These are phyloP conservation scores for Typhlomys cinereus DNA, from an alignment of 2,113 vertebrate species.

Conservation along the genomic window DNA sequence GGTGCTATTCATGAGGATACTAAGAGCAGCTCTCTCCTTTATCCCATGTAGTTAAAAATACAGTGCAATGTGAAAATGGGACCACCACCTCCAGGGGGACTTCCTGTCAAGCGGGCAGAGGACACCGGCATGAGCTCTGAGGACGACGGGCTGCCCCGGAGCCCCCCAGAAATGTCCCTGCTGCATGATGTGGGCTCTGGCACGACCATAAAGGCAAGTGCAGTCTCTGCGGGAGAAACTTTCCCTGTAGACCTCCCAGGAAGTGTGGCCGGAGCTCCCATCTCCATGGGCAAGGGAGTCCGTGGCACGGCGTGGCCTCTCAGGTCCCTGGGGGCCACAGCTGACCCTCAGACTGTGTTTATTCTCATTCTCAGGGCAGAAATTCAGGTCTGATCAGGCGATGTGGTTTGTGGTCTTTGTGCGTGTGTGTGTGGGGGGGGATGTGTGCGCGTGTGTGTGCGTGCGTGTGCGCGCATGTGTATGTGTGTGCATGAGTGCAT, in stretches of 20 bases:
- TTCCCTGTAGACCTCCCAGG: accelerated
- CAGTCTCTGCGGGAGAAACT: accelerated
- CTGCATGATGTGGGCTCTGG: conserved; percentile 78
- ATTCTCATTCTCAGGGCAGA: conserved; percentile 31
- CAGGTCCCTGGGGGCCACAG: not conserved
- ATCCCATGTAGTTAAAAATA: conserved; percentile 89
- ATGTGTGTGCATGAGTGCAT: not conserved
- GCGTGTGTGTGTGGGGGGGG: not conserved
- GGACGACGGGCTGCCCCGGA: conserved; percentile 87
- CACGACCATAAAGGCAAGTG: conserved; percentile 86
- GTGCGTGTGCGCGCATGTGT: not conserved
- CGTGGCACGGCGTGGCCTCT: accelerated
- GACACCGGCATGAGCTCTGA: conserved; percentile 88
- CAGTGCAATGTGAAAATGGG: conserved; percentile 93
- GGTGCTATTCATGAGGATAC: not conserved
- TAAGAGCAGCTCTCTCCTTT: conserved; percentile 61
- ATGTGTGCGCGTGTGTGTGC: no score
- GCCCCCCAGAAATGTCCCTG: conserved; percentile 86
- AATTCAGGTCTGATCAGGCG: not conserved
- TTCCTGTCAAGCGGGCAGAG: conserved; percentile 84
- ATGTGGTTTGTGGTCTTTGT: not conserved
- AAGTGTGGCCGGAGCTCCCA: not conserved
- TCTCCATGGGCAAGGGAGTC: not conserved
- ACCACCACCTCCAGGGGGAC: conserved; percentile 86
- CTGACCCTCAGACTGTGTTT: not conserved